Percentiles rank a stretch among this genome's conserved stretches.
Evolutionary conservation across 2,888 invertebrate species (phyloP).

Genomic region (Troides aeacus): DNA sequence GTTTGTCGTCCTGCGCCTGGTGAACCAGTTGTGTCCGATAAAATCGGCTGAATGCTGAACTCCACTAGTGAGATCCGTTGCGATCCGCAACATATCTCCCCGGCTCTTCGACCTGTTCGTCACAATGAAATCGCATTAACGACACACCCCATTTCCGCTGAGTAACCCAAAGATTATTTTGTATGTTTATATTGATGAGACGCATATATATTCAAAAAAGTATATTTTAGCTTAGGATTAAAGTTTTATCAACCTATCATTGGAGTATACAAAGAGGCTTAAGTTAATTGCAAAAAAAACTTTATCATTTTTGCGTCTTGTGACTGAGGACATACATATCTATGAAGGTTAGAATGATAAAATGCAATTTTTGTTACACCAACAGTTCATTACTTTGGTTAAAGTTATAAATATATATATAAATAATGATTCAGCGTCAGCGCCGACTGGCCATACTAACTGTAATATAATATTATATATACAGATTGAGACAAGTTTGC

Average conservation of each 20-base stretch:
- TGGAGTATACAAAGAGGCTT: too few relatives aligned
- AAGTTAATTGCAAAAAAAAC: too few relatives aligned
- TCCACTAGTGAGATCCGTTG: background rate
- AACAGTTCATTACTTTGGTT: background rate
- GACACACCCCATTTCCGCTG: too few relatives aligned
- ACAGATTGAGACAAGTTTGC: background rate
- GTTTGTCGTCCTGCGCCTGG: background rate
- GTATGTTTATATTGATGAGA: too few relatives aligned
- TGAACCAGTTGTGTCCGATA: conserved; percentile 17
- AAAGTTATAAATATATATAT: background rate
- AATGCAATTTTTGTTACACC: background rate
- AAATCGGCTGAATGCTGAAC: conserved; percentile 5
- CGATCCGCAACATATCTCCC: conserved; percentile 2
- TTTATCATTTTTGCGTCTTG: background rate
- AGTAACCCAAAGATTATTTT: too few relatives aligned
- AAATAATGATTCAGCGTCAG: background rate
- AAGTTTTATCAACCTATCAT: too few relatives aligned
- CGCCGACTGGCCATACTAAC: background rate
- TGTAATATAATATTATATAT: too few relatives aligned
- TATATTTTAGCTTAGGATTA: too few relatives aligned
- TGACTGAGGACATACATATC: background rate
- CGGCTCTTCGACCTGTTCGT: background rate
- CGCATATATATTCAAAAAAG: too few relatives aligned
- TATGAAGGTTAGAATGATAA: background rate
- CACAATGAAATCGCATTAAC: conserved; percentile 2